Evolutionary conservation across 2,888 invertebrate genomes (phyloP).

Genomic region (Drosophila pegasa): DNA sequence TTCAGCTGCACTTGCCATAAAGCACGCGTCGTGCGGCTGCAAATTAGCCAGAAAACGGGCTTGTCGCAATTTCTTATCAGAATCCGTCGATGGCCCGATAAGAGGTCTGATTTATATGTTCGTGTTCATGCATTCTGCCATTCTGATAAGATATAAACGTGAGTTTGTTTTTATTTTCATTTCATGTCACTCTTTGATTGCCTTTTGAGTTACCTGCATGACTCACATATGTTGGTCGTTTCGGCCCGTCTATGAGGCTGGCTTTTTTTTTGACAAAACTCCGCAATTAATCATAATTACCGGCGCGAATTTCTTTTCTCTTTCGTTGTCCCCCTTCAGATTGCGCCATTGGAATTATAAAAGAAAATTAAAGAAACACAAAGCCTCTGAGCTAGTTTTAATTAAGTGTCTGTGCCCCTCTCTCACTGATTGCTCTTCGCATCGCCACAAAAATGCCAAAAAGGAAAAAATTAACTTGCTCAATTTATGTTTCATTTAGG

Average conservation of each 20-base stretch:
- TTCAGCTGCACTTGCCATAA: constrained; percentile 36
- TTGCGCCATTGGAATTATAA: constrained; percentile 34
- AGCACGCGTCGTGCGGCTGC: constrained; percentile 10
- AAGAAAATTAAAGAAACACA: constrained; percentile 14
- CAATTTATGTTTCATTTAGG: constrained; percentile 39
- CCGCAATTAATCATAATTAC: constrained; percentile 65
- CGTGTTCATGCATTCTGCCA: constrained; percentile 39
- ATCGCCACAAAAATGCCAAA: constrained; percentile 35
- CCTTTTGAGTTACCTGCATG: constrained; percentile 24
- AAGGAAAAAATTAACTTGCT: constrained; percentile 43
- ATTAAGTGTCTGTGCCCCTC: constrained; percentile 42
- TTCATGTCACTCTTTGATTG: constrained; percentile 4
- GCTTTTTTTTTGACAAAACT: constrained; percentile 10
- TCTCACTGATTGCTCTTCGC: constrained; percentile 14
- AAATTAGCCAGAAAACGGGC: constrained; percentile 39
- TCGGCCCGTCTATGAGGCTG: not conserved
- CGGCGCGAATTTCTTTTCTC: constrained; percentile 35
- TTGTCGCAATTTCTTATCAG: constrained; percentile 45
- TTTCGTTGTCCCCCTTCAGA: constrained; percentile 30
- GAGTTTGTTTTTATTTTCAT: constrained; percentile 8
- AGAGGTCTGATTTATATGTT: constrained; percentile 60
- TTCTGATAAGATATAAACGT: constrained; percentile 59
- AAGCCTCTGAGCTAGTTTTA: constrained; percentile 43
- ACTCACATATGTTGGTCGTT: constrained; percentile 33
- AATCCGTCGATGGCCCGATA: constrained; percentile 37